phyloP scores from a whole-genome alignment of 2,113 vertebrate genomes.

The Dasyornis broadbenti region DNA sequence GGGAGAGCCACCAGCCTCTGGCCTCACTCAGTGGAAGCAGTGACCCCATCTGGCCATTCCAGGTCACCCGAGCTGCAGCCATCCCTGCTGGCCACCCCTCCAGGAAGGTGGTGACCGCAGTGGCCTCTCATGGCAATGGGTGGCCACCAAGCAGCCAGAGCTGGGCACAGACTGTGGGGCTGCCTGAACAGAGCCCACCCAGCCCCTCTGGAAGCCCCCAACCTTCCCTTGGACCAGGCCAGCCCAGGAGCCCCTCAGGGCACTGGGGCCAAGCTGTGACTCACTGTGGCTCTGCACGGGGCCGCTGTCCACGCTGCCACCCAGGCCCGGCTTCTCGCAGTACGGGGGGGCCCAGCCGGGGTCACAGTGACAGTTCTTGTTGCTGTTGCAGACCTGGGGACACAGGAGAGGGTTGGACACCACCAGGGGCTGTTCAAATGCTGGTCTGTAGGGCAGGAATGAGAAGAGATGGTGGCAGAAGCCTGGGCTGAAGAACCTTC shows the following conservation, averaged over 20 bases:
- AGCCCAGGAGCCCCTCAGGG: fast-evolving
- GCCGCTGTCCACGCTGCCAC: slow-evolving; percentile 91
- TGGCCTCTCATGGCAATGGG: neutral
- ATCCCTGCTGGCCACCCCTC: neutral
- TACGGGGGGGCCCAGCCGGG: slow-evolving; percentile 87
- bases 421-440: fast-evolving
- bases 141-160: neutral
- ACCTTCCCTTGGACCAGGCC: fast-evolving
- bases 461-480: neutral
- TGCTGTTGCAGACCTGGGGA: slow-evolving; percentile 92
- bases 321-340: slow-evolving; percentile 85
- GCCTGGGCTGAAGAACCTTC: neutral
- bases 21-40: fast-evolving
- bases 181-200: neutral
- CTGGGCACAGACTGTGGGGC: neutral
- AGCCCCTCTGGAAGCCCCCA: neutral
- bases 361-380: slow-evolving; percentile 89
- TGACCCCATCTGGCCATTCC: fast-evolving
- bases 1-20: neutral
- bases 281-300: slow-evolving; percentile 83
- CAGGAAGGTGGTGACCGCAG: neutral
- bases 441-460: fast-evolving
- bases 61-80: neutral
- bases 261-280: neutral
- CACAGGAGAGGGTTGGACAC: neutral